Base-by-base conservation (phyloP, 2,797 vertebrate genomes). In the Takifugu rubripes region DNA sequence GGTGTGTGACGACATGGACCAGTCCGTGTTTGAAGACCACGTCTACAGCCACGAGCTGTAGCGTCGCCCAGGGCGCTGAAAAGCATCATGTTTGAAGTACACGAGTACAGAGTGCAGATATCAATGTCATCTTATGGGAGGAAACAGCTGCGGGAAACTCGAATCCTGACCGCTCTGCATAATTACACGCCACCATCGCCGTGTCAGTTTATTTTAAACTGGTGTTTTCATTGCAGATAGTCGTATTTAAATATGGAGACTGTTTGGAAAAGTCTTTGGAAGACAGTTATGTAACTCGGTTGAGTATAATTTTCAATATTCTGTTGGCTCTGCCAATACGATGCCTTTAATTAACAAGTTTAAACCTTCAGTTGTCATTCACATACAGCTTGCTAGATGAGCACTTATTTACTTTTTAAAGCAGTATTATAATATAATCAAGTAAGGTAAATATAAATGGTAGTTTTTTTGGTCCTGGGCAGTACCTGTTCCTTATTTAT, bases 31-130 rank as follows among this genome's bases (percentile, higher is more conserved):
- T 25, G 91, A 91, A 48, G 86, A 90, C 46, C 92, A 93, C 11
- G 92, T 93, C 56, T 92, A 93, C 58, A n/a, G 82, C 58, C 91
- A 92, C 54, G 88, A 86, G 70, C 42, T 79, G 56, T 88, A 71
- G 83, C 17, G 15, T 8, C 16, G 6, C 26, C 21, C 21, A 21
- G 21, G 9, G 5, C 36, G 12, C 15, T 14, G 40, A 43, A 16
- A 15, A 3, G 15, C 5, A 8, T 44, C 26, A 2, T 48, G 42
- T 5, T 7, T 25, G 16, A 27, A 27, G 26, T 3, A 1, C 21
- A 21, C 21, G 1, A 21, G 21, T 21, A 21, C 21, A 27, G 26
- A 27, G 6, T 6, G 26, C 26, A 27, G 26, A 27, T 27, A 3
- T 27, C 21, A 21, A 21, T 27, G 26, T 27, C 26, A 27, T 27